phyloP scores from a whole-genome alignment of 2,797 vertebrate genomes.

The Chaenodraco wilsoni region DNA sequence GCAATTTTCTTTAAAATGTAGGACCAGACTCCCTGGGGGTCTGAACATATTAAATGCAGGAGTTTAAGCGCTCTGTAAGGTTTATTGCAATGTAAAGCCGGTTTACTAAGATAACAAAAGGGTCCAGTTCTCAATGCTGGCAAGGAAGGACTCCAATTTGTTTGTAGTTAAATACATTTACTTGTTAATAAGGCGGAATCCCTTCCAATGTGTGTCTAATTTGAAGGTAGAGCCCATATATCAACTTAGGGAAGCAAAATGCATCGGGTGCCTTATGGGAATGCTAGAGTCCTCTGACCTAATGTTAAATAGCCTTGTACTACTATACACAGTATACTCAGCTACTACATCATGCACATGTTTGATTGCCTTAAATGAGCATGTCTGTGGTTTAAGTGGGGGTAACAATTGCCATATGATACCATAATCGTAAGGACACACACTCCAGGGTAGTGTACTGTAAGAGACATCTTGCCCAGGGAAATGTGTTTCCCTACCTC shows the following conservation, averaged over 20 bases:
- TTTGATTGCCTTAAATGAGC: slow-evolving; percentile 13
- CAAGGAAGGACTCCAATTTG: slow-evolving; percentile 39
- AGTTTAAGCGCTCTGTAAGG: slow-evolving; percentile 61
- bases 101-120: slow-evolving; percentile 61
- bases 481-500: slow-evolving; percentile 76
- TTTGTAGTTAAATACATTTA: slow-evolving; percentile 49
- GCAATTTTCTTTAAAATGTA: slow-evolving; percentile 76
- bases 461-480: slow-evolving; percentile 70
- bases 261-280: not conserved
- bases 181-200: slow-evolving; percentile 38
- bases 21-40: slow-evolving; percentile 68
- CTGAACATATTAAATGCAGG: slow-evolving; percentile 67
- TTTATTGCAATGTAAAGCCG: slow-evolving; percentile 72
- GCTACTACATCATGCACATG: slow-evolving; percentile 4
- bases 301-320: not conserved
- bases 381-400: slow-evolving; percentile 19
- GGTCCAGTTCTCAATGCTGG: slow-evolving; percentile 45
- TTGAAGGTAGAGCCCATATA: slow-evolving; percentile 27
- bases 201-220: slow-evolving; percentile 24
- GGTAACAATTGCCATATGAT: slow-evolving; percentile 43
- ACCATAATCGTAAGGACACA: slow-evolving; percentile 35
- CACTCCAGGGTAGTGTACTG: slow-evolving; percentile 34
- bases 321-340: slow-evolving; percentile 3
- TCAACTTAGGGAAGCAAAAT: slow-evolving; percentile 17
- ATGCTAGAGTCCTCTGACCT: slow-evolving; percentile 1